Base-by-base conservation (phyloP, 2,888 invertebrate species). In the Meandrusa payeni region DNA sequence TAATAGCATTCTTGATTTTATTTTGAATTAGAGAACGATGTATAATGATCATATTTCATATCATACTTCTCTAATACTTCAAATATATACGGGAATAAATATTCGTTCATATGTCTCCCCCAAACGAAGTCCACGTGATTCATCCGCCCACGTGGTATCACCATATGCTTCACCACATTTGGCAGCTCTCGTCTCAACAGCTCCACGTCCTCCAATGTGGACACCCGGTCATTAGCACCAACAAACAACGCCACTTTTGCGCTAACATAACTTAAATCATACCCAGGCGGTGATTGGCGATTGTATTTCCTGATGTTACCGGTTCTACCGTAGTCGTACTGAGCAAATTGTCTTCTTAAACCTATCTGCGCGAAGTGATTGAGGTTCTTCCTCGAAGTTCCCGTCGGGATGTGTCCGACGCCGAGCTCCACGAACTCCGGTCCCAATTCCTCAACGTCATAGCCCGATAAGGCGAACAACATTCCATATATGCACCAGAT, bases 311-410 rank as follows among this genome's bases (percentile, higher is more conserved):
- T 32, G 15, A 62, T 15, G 42, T 76, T 77, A 5, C 48, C 17
- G 0, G 1, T n/a, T 0, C 10, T 1, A 0, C 75, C 70, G 41
- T 75, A 66, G 19, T 76, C 69, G 38, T 41, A 64, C 5, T 46
- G 31, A 0, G 54, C 47, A 34, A 65, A 63, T 4, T 17, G 37
- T 10, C 47, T 59, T 0, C 47, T 41, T 1, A 29, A 22, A 1
- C 54, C 46, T 3, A 64, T 42, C 41, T 70, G 69, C 3, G 42
- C 51, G 22, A 55, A 64, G 51, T 69, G 66, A 2, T 54, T 13
- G 1, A 65, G 22, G 11, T 60, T 63, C 41, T 63, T 67, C 34
- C 56, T 50, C 1, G 66, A 61, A n/a, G 59, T 58, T 0, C 60
- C 59, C 0, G 48, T 48, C 0, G 64, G 65, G 34, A 49, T 61